These are phyloP conservation scores for Sialia sialis DNA, from an alignment of 2,113 vertebrate genomes.

Conservation along the genomic window DNA sequence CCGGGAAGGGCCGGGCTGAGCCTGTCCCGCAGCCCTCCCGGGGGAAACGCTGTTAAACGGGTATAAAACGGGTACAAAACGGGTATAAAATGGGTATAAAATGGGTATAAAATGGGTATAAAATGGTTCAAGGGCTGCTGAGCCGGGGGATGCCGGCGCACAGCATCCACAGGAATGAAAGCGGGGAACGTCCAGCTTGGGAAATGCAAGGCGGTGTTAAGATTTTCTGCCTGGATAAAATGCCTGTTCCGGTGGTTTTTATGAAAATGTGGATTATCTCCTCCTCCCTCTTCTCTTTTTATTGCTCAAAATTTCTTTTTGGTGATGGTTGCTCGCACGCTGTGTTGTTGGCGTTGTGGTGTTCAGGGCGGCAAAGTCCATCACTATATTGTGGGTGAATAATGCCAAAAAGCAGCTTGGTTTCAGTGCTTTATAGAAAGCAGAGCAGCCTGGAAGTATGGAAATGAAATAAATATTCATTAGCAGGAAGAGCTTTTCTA, in stretches of 20 bases:
- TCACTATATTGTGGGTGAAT: slow-evolving; percentile 21
- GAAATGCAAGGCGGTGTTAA: background rate
- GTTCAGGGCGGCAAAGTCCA: slow-evolving; percentile 36
- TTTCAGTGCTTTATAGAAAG: slow-evolving; percentile 32
- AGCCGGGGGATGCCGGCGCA: background rate
- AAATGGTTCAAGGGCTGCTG: background rate
- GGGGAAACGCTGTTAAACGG: rapidly evolving
- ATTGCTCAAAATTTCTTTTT: background rate
- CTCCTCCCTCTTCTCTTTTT: background rate
- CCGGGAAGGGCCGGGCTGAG: background rate
- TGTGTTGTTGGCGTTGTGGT: slow-evolving; percentile 19
- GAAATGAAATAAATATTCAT: slow-evolving; percentile 61
- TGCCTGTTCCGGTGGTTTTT: rapidly evolving
- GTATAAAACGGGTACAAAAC: too few relatives aligned
- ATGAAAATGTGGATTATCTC: background rate
- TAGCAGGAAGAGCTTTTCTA: background rate
- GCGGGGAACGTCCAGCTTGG: background rate
- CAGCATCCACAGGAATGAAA: background rate
- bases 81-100: background rate
- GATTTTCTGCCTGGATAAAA: background rate
- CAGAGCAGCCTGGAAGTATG: slow-evolving; percentile 43
- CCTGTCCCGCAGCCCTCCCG: background rate
- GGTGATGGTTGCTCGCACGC: background rate
- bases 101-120: background rate
- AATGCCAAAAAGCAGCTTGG: slow-evolving; percentile 38